Percentiles rank a stretch among this genome's conserved stretches.
These are phyloP conservation scores for Brachionus angularis DNA, from an alignment of 1,140 invertebrate genomes.

Conservation along the genomic window DNA sequence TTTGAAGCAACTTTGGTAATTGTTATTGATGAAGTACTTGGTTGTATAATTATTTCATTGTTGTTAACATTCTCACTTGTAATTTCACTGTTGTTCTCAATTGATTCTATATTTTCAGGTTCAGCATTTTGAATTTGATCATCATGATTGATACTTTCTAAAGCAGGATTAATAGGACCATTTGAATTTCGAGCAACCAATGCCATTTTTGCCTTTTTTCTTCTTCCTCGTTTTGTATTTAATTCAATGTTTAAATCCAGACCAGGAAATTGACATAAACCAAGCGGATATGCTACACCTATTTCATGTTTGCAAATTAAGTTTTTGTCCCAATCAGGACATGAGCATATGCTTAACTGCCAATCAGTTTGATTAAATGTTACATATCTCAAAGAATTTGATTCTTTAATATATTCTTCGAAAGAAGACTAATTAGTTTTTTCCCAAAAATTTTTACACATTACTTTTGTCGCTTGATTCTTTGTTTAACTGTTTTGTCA, in stretches of 20 bases:
- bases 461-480: neutral
- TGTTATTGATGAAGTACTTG: too few relatives aligned
- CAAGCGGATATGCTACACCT: neutral
- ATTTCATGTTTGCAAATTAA: neutral
- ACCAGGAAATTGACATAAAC: neutral
- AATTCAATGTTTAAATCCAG: neutral
- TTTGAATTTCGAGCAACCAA: too few relatives aligned
- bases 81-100: too few relatives aligned
- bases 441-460: neutral
- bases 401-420: neutral
- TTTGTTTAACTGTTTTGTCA: neutral
- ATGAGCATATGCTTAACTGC: neutral
- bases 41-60: too few relatives aligned
- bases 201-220: too few relatives aligned
- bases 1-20: too few relatives aligned
- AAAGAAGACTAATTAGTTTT: neutral
- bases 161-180: too few relatives aligned
- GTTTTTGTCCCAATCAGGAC: neutral
- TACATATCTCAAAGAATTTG: neutral
- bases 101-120: too few relatives aligned
- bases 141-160: too few relatives aligned
- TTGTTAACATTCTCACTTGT: too few relatives aligned
- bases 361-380: neutral
- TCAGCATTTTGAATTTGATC: too few relatives aligned
- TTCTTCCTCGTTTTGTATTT: neutral